Evolutionary conservation across 2,888 invertebrate species (phyloP).

Genomic region (Megalurothrips usitatus): DNA sequence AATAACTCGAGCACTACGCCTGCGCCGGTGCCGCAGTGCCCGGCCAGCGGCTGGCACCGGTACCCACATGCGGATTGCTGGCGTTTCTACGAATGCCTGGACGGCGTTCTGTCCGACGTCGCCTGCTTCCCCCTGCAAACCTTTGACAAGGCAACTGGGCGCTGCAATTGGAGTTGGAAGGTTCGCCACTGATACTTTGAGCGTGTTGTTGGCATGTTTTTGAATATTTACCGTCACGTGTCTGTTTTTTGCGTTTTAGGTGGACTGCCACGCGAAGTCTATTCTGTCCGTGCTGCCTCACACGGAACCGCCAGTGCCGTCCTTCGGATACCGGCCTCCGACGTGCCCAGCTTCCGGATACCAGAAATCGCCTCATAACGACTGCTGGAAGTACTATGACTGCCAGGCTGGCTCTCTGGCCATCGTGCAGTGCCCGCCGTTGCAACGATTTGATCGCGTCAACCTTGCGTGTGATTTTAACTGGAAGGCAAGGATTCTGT

Average conservation of each 20-base stretch:
- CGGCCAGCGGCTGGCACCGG: neutral
- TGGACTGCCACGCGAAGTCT: constrained; percentile 3
- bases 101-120: neutral
- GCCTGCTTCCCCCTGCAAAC: neutral
- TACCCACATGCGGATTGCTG: neutral
- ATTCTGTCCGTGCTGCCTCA: neutral
- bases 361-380: neutral
- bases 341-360: neutral
- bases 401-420: neutral
- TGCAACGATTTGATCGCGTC: neutral
- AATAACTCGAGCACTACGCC: neutral
- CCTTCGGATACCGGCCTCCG: neutral
- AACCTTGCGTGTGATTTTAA: neutral
- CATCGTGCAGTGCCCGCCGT: neutral
- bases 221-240: no score
- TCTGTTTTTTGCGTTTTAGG: neutral
- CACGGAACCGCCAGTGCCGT: neutral
- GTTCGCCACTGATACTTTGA: neutral
- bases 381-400: constrained; percentile 14
- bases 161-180: constrained; percentile 2
- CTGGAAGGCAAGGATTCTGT: neutral
- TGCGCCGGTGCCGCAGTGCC: neutral
- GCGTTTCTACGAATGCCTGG: neutral
- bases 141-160: neutral
- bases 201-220: neutral